Percentiles rank a stretch among this genome's conserved stretches.
phyloP scores from a whole-genome alignment of 1,140 invertebrate genomes.

The Berghia stephanieae region DNA sequence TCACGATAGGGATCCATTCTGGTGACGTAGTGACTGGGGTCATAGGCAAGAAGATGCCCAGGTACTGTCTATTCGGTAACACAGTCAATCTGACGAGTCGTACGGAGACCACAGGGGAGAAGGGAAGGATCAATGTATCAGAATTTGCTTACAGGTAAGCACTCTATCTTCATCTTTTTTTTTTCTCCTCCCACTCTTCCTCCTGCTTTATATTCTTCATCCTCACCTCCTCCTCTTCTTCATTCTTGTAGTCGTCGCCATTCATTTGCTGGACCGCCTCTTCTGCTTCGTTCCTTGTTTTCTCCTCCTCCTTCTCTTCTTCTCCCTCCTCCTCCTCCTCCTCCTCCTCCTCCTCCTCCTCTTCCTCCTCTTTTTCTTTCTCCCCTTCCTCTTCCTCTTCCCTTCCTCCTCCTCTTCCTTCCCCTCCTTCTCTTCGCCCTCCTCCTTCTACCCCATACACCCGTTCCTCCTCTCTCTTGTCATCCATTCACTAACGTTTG shows the following conservation, averaged over 20 bases:
- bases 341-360: slow-evolving; percentile 42
- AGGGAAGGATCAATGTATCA: slow-evolving; percentile 92
- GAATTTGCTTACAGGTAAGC: slow-evolving; percentile 90
- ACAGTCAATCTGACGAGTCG: slow-evolving; percentile 95
- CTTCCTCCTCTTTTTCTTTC: slow-evolving; percentile 29
- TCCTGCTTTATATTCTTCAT: not conserved
- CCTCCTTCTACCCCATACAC: not conserved
- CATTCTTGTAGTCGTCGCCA: not conserved
- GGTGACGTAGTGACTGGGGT: slow-evolving; percentile 96
- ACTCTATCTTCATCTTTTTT: not conserved
- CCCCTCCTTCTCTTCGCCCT: not conserved
- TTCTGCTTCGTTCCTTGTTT: not conserved
- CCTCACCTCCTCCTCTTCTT: slow-evolving; percentile 28
- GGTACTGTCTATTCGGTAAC: slow-evolving; percentile 97
- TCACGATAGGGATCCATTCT: slow-evolving; percentile 95
- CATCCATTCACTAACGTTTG: too few relatives aligned
- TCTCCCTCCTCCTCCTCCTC: slow-evolving; percentile 22
- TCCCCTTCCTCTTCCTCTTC: not conserved
- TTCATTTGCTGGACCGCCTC: slow-evolving; percentile 29
- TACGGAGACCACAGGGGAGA: slow-evolving; percentile 92
- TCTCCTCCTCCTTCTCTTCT: slow-evolving; percentile 28
- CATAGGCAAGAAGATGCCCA: slow-evolving; percentile 94
- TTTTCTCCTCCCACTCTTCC: not conserved
- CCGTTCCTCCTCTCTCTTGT: too few relatives aligned
- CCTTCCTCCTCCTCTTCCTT: not conserved